Conservation (phyloP, 2,113 vertebrate species). For the Glaucomys volans region DNA sequence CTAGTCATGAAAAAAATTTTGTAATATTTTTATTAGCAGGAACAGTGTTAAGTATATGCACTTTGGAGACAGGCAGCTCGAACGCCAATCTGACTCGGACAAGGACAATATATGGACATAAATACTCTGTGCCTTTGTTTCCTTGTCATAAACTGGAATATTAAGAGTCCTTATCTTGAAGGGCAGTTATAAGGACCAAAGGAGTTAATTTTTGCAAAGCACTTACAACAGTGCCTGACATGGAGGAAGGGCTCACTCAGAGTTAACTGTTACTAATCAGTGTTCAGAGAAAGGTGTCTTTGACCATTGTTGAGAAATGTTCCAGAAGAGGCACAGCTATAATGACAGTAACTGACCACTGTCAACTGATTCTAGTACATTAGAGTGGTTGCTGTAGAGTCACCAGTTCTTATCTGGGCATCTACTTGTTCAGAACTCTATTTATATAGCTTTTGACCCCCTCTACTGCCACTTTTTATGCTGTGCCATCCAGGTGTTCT, state of each 20-base stretch:
- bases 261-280: background rate
- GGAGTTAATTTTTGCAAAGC: background rate
- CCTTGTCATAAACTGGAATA: background rate
- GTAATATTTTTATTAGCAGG: background rate
- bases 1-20: background rate
- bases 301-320: background rate
- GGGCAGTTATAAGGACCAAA: background rate
- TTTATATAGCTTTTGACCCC: background rate
- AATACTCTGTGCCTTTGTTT: slow-evolving; percentile 10
- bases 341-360: background rate
- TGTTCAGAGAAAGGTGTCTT: background rate
- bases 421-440: background rate
- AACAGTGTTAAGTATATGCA: background rate
- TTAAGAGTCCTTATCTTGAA: background rate
- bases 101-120: background rate
- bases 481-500: slow-evolving; percentile 25
- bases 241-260: background rate
- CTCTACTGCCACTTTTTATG: background rate
- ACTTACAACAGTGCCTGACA: background rate
- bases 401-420: background rate
- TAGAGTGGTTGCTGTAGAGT: background rate
- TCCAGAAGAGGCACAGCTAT: background rate
- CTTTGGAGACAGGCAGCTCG: background rate
- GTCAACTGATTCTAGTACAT: background rate
- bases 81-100: background rate